Evolutionary conservation across 2,888 invertebrate genomes (phyloP).

Genomic region (Philonicus albiceps): DNA sequence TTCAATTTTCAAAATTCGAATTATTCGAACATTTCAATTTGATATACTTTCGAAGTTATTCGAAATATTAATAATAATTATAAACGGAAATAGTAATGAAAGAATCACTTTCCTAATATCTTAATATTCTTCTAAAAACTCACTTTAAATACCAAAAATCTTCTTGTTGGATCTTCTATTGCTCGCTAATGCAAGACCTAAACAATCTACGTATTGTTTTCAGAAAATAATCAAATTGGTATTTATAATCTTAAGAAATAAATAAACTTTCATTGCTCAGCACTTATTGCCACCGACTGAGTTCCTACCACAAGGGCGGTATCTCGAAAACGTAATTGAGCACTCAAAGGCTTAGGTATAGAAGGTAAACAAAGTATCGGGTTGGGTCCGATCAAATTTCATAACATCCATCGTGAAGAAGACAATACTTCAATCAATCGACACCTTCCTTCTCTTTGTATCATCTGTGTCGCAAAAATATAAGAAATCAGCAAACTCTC

Average conservation of each 20-base stretch:
- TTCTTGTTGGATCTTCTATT: too few species aligned
- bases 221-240: background rate
- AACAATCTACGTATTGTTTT: background rate
- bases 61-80: too few species aligned
- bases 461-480: background rate
- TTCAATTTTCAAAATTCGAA: background rate
- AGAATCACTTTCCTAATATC: background rate
- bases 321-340: background rate
- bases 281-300: background rate
- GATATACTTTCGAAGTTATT: background rate
- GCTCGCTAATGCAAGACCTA: too few species aligned
- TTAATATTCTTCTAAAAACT: background rate
- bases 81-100: too few species aligned
- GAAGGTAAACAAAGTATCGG: background rate
- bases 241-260: background rate
- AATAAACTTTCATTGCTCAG: background rate
- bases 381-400: background rate
- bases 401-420: background rate
- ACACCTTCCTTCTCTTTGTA: background rate
- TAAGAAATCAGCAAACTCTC: background rate
- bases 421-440: background rate
- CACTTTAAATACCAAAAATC: background rate
- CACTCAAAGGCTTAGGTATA: background rate
- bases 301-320: background rate
- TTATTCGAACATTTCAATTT: background rate